Evolutionary conservation across 2,888 invertebrate species (phyloP).

Genomic region (Molanna angustata): DNA sequence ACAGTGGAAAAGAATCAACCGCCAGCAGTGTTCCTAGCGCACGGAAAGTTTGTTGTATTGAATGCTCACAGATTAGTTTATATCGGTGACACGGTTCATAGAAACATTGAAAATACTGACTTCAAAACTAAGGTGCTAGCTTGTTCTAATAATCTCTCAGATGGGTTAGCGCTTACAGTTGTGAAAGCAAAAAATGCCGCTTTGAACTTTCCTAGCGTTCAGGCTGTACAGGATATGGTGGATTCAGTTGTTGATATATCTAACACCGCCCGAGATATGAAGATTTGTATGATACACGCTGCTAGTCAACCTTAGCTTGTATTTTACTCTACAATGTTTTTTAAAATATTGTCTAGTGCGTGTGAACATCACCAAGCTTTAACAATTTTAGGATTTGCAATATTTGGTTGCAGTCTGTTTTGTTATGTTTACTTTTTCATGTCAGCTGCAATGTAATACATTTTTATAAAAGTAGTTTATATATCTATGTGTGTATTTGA

Average conservation of each 20-base stretch:
- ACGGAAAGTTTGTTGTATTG: slow-evolving; percentile 91
- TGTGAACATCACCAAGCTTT: not conserved
- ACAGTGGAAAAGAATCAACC: slow-evolving; percentile 92
- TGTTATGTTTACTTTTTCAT: slow-evolving; percentile 19
- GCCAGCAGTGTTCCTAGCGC: slow-evolving; percentile 88
- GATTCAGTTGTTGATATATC: slow-evolving; percentile 86
- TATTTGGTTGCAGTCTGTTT: slow-evolving; percentile 11
- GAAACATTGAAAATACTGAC: slow-evolving; percentile 74
- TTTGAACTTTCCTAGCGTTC: slow-evolving; percentile 86
- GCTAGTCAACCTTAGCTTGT: slow-evolving; percentile 41
- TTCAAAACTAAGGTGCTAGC: slow-evolving; percentile 70
- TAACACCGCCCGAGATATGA: slow-evolving; percentile 76
- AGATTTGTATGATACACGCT: slow-evolving; percentile 69
- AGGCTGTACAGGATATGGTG: slow-evolving; percentile 91
- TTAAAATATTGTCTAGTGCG: not conserved
- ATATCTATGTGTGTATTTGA: too few relatives aligned
- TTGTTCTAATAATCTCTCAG: slow-evolving; percentile 77
- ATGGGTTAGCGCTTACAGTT: slow-evolving; percentile 79
- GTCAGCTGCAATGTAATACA: slow-evolving; percentile 6
- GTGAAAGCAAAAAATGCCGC: slow-evolving; percentile 88
- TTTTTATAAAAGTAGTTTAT: not conserved
- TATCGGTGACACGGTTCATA: slow-evolving; percentile 90
- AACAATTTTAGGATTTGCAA: slow-evolving; percentile 4
- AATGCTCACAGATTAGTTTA: slow-evolving; percentile 92
- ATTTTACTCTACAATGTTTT: not conserved